Base-by-base conservation (phyloP, 2,888 invertebrate genomes). In the Lepetodrilus schrolli region DNA sequence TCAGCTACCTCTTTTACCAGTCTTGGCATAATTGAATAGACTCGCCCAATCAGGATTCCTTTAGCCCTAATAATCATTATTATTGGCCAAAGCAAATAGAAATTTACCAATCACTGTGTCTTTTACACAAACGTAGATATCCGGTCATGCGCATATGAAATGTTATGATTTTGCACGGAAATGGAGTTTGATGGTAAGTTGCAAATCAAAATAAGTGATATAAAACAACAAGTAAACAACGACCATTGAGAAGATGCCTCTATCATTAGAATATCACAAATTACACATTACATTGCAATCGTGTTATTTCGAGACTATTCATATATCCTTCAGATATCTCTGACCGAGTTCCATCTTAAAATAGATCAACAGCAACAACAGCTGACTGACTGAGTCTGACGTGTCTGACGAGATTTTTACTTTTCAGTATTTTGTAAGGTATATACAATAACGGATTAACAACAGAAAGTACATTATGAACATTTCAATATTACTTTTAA, bases 121-220 rank as follows among this genome's bases (percentile, higher is more conserved):
- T 47, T 23, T 74, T 38, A 58, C 70, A 47, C 34, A 47, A 17
- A 43, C 4, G n/a, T 13, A 36, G 43, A 47, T 68, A 43, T 66
- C 34, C 3, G 49, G 47, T 50, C 80, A 80, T 80, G 80, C 80
- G 72, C 72, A 80, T 20, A 37, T 2, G 5, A 17, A 51, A 75
- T 80, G 80, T 80, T 80, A 71, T 80, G 77, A 74, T 78, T 80
- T 66, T 66, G 43, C 36, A 73, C 72, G 77, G 80, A 76, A 78
- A 80, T 80, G 80, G 80, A 78, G 66, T 80, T 75, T 37, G 80
- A 80, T 69, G 78, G 80, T 80, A 73, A 78, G 70, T 50, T 2
- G 17, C 34, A 49, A 36, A 68, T 23, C 13, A 23, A 68, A 47
- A n/a, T n/a, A n/a, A n/a, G n/a, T n/a, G n/a, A n/a, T n/a, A n/a